A percentile compares a stretch with the other conserved stretches of the same genome.
Conservation (phyloP, 2,113 vertebrate genomes). For the Gymnorhina tibicen region DNA sequence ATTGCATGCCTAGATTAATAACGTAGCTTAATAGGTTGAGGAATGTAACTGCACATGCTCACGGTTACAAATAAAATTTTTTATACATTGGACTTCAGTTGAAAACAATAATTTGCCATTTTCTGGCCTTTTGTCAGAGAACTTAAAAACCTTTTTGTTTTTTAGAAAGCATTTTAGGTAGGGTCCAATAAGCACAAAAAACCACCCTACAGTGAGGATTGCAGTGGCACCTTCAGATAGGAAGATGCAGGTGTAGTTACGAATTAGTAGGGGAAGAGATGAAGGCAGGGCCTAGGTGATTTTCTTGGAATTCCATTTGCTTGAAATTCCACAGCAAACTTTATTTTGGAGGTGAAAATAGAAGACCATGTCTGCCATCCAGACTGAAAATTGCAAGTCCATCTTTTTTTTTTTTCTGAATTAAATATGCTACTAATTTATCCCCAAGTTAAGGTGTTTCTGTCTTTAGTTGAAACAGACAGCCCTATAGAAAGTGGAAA, state of each 20-base stretch:
- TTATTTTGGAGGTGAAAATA: not conserved
- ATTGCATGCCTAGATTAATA: not conserved
- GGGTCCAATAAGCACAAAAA: not conserved
- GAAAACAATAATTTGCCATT: not conserved
- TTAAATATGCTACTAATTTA: not conserved
- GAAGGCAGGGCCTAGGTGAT: not conserved
- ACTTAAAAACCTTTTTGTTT: not conserved
- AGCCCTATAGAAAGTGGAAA: not conserved
- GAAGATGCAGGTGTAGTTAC: not conserved
- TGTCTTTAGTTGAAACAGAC: not conserved
- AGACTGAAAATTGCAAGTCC: not conserved
- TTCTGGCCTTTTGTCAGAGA: not conserved
- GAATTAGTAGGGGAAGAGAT: not conserved
- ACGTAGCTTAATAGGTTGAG: not conserved
- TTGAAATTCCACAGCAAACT: not conserved
- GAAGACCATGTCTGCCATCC: not conserved
- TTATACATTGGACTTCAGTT: not conserved
- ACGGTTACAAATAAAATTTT: not conserved
- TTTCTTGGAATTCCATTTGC: not conserved
- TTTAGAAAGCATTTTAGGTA: not conserved
- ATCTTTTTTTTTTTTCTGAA: not conserved
- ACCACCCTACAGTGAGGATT: fast-evolving
- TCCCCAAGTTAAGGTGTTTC: not conserved
- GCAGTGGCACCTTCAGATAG: not conserved
- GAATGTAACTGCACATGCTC: not conserved